Percentiles rank a stretch among this genome's conserved stretches.
Conservation (phyloP, 2,113 vertebrate genomes). For the Cranoglanis bouderius region DNA sequence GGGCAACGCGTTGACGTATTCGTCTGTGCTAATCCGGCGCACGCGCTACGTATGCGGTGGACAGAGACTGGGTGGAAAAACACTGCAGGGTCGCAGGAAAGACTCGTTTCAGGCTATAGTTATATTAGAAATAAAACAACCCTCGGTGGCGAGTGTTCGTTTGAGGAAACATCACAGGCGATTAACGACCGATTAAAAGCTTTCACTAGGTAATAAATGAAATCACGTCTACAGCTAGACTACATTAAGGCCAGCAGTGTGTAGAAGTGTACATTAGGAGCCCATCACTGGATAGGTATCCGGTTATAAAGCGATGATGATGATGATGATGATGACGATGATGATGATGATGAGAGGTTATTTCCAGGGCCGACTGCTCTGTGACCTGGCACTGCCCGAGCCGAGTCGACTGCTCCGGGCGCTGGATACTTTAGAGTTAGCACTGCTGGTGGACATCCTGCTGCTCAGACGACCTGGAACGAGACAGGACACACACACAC, state of each 20-base stretch:
- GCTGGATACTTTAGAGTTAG: constrained; percentile 65
- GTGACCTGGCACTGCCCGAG: constrained; percentile 59
- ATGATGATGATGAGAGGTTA: constrained; percentile 52
- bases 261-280: neutral
- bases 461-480: constrained; percentile 77
- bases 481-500: neutral
- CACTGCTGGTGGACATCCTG: constrained; percentile 70
- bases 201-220: neutral
- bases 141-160: neutral
- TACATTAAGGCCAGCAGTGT: neutral
- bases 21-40: neutral
- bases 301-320: neutral
- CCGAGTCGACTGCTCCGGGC: constrained; percentile 65
- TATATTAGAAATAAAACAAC: too few species aligned
- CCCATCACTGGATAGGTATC: neutral
- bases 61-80: neutral
- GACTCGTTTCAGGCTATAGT: neutral
- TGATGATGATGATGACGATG: constrained; percentile 13
- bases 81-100: neutral
- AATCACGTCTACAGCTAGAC: neutral
- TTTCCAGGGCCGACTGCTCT: constrained; percentile 85
- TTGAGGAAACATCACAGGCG: neutral
- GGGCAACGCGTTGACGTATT: neutral
- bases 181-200: neutral
- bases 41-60: neutral